Evolutionary conservation across 2,113 vertebrate species (phyloP).

Genomic region (mouse (Mus musculus)): GRCm39 chr12:13212001-13212500

Average conservation of each 20-base stretch:
- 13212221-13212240: background rate
- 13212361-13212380: background rate
- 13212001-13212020: constrained; percentile 41
- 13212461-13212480: background rate
- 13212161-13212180: background rate
- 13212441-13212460: background rate
- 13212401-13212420: background rate
- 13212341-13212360: background rate
- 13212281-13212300: background rate
- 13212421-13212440: background rate
- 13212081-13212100: background rate
- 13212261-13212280: background rate
- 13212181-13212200: no score
- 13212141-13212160: background rate
- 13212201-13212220: no score
- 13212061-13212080: background rate
- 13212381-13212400: background rate
- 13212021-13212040: background rate
- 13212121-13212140: background rate
- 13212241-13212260: background rate
- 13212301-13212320: background rate
- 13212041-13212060: background rate
- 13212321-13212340: background rate
- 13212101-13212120: background rate
- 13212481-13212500: background rate